phyloP scores from a whole-genome alignment of 2,888 invertebrate species.

The Melinaea marsaeus region DNA sequence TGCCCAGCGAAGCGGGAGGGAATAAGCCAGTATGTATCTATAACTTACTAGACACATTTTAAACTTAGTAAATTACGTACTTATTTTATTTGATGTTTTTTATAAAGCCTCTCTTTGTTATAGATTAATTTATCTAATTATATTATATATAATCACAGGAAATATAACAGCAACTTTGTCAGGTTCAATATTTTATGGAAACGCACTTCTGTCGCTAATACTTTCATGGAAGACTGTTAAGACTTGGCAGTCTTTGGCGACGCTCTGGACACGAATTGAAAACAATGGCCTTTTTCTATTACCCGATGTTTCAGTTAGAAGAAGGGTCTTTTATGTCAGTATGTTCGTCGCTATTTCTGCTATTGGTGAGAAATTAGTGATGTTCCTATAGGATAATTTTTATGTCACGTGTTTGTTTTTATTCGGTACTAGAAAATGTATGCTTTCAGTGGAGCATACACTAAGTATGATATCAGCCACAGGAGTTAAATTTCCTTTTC shows the following conservation, averaged over 20 bases:
- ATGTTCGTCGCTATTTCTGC: conserved; percentile 46
- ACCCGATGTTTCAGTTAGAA: conserved; percentile 45
- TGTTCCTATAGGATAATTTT: no score
- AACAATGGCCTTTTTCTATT: conserved; percentile 39
- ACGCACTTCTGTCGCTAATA: conserved; percentile 69
- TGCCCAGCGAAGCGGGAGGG: no score
- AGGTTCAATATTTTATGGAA: conserved; percentile 75
- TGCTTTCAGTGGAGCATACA: conserved; percentile 78
- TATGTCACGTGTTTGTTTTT: no score
- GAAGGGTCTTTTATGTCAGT: conserved; percentile 42
- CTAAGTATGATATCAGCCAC: conserved; percentile 79
- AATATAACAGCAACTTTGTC: conserved; percentile 53
- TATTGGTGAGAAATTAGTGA: neutral
- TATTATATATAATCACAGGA: conserved; percentile 35
- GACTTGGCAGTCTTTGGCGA: conserved; percentile 49
- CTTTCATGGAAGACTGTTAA: conserved; percentile 67
- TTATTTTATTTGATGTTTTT: no score
- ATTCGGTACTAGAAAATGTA: neutral
- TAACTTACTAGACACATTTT: no score
- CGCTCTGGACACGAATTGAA: conserved; percentile 49
- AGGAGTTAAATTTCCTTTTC: conserved; percentile 47
- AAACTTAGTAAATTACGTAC: no score
- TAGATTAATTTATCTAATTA: conserved; percentile 8
- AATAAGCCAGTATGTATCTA: no score
- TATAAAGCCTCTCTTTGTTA: no score